Evolutionary conservation across 1,140 invertebrate genomes (phyloP), one percentile per base, ranked within the genome.

Genomic region (Diplogasteroides magnus): DNA sequence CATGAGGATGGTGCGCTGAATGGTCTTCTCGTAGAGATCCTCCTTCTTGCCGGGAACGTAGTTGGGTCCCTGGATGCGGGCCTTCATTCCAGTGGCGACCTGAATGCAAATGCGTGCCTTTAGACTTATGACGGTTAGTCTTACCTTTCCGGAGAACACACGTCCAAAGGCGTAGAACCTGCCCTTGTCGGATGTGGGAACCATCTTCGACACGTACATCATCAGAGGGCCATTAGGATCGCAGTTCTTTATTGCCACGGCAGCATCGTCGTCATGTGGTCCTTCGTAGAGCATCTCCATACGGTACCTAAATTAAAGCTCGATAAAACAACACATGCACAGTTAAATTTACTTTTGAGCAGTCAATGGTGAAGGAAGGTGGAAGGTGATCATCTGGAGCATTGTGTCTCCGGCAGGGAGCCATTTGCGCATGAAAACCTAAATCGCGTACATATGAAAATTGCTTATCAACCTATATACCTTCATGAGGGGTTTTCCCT

Each of bases 131-230:
- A 48, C 6, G 6, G n/a, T 19, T 11, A 48, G 19, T 11, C 6
- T 48, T 48, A 48, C 37, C 84, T 91, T 94, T 78, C 97, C 97
- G 80, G 95, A 92, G 87, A 99, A 99, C 6, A 99, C 97, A 88
- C 97, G 94, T 71, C 97, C 97, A 84, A 99, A 99, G 67, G 96
- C 97, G 86, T 97, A 99, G 89, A 99, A 99, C 84, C 97, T 90
- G 74, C 97, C 97, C 86, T 98, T 99, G 85, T 99, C 97, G 56
- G 92, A 91, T 2, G 97, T 98, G 68, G 97, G 97, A 85, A 99
- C 97, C 97, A 99, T 99, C 87, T 99, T 99, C 27, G 94, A 97
- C 74, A 99, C 88, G 88, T 99, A 99, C 96, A 99, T 98, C 95
- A 99, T 98, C 29, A 99, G 87, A 26, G 94, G 95, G 75, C 90